A percentile compares a stretch with the other conserved stretches of the same genome.
Evolutionary conservation across 2,797 vertebrate genomes (phyloP).

Genomic region (Lepilemur septentrionalis): DNA sequence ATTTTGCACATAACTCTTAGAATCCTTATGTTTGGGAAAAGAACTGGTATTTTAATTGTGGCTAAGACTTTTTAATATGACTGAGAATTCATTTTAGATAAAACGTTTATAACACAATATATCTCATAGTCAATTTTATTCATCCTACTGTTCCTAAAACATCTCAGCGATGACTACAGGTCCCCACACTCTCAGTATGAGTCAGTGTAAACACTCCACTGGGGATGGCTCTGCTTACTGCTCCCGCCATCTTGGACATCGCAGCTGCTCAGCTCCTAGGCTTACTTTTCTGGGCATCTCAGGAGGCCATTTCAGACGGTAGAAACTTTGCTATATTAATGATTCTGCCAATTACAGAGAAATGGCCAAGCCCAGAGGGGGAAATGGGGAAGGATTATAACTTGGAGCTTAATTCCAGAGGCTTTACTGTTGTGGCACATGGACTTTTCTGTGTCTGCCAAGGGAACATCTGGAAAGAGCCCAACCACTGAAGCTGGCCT

Average conservation of each 20-base stretch:
- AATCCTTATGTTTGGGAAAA: background rate
- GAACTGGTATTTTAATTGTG: conserved; percentile 43
- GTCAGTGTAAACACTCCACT: conserved; percentile 9
- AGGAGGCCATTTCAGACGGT: conserved; percentile 27
- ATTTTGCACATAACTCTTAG: background rate
- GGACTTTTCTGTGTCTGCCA: conserved; percentile 5
- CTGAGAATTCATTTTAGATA: conserved; percentile 8
- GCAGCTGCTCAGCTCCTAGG: background rate
- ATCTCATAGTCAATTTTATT: conserved; percentile 19
- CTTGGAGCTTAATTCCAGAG: conserved; percentile 54
- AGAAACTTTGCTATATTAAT: conserved; percentile 46
- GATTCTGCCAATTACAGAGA: conserved; percentile 36
- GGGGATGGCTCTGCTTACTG: background rate
- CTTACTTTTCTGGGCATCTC: conserved; percentile 41
- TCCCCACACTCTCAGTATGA: conserved; percentile 40
- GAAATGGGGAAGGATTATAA: background rate
- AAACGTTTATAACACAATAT: conserved; percentile 33
- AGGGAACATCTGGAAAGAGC: conserved; percentile 17
- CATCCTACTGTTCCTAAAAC: conserved; percentile 11
- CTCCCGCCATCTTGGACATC: background rate
- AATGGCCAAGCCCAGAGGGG: background rate
- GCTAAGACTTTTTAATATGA: conserved; percentile 19
- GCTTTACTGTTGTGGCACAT: conserved; percentile 17
- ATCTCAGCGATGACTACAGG: background rate
- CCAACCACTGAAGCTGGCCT: background rate